Conservation (phyloP, 2,113 vertebrate genomes). For the Arvicanthis niloticus region DNA sequence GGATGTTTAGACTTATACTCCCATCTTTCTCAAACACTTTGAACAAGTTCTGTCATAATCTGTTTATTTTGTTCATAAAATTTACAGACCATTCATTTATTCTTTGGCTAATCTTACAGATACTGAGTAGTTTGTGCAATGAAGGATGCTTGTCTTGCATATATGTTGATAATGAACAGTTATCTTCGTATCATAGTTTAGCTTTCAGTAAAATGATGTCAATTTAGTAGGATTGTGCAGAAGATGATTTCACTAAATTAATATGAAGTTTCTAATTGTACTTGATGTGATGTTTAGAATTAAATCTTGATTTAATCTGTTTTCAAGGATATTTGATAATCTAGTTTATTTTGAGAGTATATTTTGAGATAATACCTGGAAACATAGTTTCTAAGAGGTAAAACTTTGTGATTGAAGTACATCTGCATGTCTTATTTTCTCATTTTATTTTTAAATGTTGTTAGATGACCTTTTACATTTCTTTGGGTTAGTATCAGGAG, state of each 20-base stretch:
- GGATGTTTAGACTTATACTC: neutral
- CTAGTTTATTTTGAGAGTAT: neutral
- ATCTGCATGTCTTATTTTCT: neutral
- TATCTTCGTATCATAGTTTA: neutral
- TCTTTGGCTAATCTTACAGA: neutral
- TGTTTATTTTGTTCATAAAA: conserved; percentile 31
- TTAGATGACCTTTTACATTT: neutral
- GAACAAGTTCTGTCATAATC: conserved; percentile 11
- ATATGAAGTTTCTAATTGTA: neutral
- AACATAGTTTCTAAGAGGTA: neutral
- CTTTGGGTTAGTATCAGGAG: conserved; percentile 2
- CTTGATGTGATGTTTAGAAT: neutral
- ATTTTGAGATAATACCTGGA: conserved; percentile 13
- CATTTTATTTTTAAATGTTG: neutral
- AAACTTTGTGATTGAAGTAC: neutral
- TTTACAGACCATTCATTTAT: neutral
- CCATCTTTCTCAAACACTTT: neutral
- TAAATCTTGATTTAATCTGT: neutral
- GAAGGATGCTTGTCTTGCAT: neutral
- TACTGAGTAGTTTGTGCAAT: neutral
- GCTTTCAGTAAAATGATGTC: neutral
- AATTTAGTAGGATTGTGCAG: neutral
- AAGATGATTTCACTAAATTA: conserved; percentile 16
- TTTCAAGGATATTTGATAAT: conserved; percentile 28
- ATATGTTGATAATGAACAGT: neutral